These are phyloP conservation scores for Orcinus orca DNA, from an alignment of 2,113 vertebrate species.

Conservation along the genomic window DNA sequence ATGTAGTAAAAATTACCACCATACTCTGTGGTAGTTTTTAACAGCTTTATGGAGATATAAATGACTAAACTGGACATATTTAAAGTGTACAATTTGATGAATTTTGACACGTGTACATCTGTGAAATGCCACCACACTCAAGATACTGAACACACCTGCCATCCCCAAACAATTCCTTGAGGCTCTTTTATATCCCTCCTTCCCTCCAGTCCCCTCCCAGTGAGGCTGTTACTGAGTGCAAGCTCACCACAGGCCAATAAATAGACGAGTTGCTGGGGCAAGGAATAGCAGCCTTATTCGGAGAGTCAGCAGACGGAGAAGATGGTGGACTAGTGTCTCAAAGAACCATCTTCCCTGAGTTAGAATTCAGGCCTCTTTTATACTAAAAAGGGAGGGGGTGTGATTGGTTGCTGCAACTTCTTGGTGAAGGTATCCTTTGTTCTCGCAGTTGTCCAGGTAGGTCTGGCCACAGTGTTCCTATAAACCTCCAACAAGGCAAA, in stretches of 20 bases:
- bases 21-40: neutral
- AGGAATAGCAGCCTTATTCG: neutral
- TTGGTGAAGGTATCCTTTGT: neutral
- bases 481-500: neutral
- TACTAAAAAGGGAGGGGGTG: neutral
- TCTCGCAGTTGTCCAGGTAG: neutral
- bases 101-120: neutral
- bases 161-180: neutral
- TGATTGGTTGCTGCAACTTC: neutral
- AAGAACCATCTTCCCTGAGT: neutral
- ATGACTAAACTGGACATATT: neutral
- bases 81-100: neutral
- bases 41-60: neutral
- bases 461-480: neutral
- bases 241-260: neutral
- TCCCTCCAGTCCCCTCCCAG: neutral
- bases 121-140: neutral
- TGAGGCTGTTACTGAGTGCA: neutral
- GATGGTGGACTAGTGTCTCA: neutral
- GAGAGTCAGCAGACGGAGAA: neutral
- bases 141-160: neutral
- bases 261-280: neutral
- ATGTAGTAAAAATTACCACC: neutral
- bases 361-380: neutral
- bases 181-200: neutral